A percentile compares a stretch with the other conserved stretches of the same genome.
Conservation (phyloP, 2,113 vertebrate species). For the Cricetomys ansorgei region DNA sequence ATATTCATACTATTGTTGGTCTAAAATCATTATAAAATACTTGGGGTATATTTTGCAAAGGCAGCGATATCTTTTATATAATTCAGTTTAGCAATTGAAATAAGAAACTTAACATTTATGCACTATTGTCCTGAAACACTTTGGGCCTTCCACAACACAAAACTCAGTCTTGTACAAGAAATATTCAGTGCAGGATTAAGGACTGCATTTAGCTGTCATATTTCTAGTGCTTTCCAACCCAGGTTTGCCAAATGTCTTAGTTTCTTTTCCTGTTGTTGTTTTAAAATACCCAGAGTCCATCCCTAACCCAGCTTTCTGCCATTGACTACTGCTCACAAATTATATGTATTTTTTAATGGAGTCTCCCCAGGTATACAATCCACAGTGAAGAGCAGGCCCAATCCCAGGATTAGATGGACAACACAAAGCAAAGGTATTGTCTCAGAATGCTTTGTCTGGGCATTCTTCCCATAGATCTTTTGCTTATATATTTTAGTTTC, state of each 20-base stretch:
- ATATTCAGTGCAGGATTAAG: rapidly evolving
- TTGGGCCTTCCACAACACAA: neutral
- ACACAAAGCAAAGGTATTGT: too few relatives aligned
- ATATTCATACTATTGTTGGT: neutral
- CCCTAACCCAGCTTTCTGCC: neutral
- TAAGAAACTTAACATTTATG: neutral
- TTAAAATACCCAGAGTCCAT: neutral
- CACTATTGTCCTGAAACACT: neutral
- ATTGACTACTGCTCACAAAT: neutral
- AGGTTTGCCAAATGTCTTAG: neutral
- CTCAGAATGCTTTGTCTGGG: neutral
- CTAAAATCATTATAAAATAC: neutral
- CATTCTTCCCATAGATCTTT: neutral
- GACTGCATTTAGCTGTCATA: neutral
- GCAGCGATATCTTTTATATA: neutral
- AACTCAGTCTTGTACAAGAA: neutral
- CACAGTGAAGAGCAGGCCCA: neutral
- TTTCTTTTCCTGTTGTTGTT: neutral
- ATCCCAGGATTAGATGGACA: neutral
- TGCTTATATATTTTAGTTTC: neutral
- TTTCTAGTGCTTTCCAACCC: neutral
- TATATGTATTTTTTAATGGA: neutral
- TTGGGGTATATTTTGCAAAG: neutral
- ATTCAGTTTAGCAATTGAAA: neutral
- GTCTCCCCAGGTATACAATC: neutral